These are phyloP conservation scores for Pampusana beccarii DNA, from an alignment of 2,113 vertebrate genomes.

Conservation along the genomic window DNA sequence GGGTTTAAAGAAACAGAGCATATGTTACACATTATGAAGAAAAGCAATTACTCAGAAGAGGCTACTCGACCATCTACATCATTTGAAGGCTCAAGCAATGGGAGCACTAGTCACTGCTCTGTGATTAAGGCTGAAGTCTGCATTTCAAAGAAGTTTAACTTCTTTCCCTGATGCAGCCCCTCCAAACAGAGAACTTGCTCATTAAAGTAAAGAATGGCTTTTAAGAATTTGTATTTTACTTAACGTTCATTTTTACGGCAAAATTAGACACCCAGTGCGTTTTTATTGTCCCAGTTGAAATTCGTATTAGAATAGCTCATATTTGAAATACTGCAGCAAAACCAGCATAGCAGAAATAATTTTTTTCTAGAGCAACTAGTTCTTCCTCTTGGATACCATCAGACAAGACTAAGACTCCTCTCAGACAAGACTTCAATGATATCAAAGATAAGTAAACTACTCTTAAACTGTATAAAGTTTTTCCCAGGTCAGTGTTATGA, in stretches of 20 bases:
- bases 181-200: background rate
- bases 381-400: background rate
- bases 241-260: background rate
- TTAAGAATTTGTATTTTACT: background rate
- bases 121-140: conserved; percentile 33
- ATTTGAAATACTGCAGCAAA: background rate
- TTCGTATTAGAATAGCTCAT: background rate
- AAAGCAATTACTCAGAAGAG: conserved; percentile 30
- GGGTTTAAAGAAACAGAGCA: background rate
- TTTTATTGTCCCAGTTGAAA: background rate
- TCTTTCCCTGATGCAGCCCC: background rate
- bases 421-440: background rate
- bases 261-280: background rate
- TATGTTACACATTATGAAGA: conserved; percentile 17
- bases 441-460: background rate
- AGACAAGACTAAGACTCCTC: background rate
- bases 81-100: conserved; percentile 37
- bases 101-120: background rate
- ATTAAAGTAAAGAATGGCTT: background rate
- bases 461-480: background rate
- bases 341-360: background rate
- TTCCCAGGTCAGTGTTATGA: background rate
- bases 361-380: background rate
- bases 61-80: background rate
- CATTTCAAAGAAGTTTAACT: background rate